Conservation (phyloP, 2,797 vertebrate species). For the Sebastes iracundus region DNA sequence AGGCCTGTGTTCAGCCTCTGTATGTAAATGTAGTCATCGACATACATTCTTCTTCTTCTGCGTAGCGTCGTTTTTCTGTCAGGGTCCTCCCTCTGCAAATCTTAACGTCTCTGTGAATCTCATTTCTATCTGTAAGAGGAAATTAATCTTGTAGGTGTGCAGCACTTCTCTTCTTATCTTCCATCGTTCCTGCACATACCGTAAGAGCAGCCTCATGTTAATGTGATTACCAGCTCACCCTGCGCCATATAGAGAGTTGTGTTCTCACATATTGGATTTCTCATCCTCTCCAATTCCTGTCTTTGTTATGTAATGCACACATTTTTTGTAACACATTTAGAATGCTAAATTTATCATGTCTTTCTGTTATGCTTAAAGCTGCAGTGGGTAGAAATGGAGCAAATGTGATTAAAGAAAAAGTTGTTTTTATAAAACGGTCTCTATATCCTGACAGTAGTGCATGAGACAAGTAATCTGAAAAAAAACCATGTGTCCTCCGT, state of each 20-base stretch:
- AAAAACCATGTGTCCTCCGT: no score
- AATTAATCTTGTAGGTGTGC: slow-evolving; percentile 16
- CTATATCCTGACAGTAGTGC: no score
- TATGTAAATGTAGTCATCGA: slow-evolving; percentile 26
- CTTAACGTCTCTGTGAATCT: not conserved
- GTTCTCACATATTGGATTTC: slow-evolving; percentile 30
- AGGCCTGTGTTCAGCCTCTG: slow-evolving; percentile 15
- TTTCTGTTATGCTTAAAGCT: not conserved
- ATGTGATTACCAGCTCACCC: slow-evolving; percentile 45
- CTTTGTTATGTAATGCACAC: slow-evolving; percentile 11
- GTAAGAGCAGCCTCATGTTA: slow-evolving; percentile 23
- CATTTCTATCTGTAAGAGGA: not conserved
- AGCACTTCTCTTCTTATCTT: slow-evolving; percentile 1
- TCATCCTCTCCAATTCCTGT: not conserved
- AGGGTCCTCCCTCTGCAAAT: not conserved
- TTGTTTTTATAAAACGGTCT: no score
- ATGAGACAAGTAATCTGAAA: no score
- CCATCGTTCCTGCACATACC: slow-evolving; percentile 10
- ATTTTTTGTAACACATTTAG: not conserved
- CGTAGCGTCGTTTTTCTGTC: not conserved
- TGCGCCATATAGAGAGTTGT: slow-evolving; percentile 1
- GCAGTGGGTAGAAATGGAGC: no score
- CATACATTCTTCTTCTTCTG: not conserved
- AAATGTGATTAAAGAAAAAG: no score
- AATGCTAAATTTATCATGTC: not conserved